A percentile compares a stretch with the other conserved stretches of the same genome.
phyloP scores from a whole-genome alignment of 2,888 invertebrate species.

The Acanthosepion esculentum region DNA sequence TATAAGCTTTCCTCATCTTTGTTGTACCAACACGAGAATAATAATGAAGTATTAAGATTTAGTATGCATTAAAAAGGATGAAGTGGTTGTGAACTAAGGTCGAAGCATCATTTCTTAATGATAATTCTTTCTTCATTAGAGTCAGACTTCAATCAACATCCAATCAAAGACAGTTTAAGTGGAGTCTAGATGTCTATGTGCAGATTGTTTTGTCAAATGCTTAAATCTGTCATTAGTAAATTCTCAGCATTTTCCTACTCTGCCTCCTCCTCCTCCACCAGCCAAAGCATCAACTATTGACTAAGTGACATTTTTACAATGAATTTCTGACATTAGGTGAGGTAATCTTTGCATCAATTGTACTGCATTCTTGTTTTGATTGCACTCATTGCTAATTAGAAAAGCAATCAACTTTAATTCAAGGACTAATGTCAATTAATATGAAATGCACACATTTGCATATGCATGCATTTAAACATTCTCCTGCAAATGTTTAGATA shows the following conservation, averaged over 20 bases:
- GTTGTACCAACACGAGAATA: neutral
- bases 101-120: neutral
- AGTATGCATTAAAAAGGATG: neutral
- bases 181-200: neutral
- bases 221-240: neutral
- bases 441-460: neutral
- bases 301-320: neutral
- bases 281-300: neutral
- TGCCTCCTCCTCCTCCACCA: neutral
- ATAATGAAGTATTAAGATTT: neutral
- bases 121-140: neutral
- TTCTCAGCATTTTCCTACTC: neutral
- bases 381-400: neutral
- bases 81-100: neutral
- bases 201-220: neutral
- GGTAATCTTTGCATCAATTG: neutral
- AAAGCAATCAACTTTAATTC: neutral
- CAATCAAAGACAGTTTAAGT: neutral
- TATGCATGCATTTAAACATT: neutral
- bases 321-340: neutral
- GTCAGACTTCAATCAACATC: neutral
- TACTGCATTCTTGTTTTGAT: neutral
- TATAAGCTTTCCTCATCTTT: neutral
- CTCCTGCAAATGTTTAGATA: neutral
- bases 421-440: neutral